Conservation (phyloP, 2,797 vertebrate genomes). For the Tympanoctomys barrerae region DNA sequence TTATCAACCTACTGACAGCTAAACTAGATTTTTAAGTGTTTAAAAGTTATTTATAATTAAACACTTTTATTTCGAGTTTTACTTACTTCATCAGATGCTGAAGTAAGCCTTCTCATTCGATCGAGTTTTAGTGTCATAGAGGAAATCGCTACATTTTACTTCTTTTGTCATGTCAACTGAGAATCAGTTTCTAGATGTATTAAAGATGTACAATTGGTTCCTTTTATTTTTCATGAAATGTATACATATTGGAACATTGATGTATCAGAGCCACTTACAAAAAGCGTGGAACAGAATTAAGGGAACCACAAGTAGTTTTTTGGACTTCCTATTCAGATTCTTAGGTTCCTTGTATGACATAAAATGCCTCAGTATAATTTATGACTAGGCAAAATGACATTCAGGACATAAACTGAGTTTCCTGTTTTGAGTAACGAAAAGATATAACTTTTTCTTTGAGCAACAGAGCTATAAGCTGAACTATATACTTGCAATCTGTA, state of each 20-base stretch:
- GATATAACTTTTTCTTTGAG: background rate
- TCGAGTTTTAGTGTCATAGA: constrained; percentile 42
- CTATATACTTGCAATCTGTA: background rate
- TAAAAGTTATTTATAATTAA: constrained; percentile 49
- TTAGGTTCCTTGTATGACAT: background rate
- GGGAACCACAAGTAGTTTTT: background rate
- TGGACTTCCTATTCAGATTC: background rate
- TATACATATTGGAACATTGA: constrained; percentile 11
- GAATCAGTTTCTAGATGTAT: constrained; percentile 12
- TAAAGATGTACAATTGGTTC: constrained; percentile 7
- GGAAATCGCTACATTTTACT: constrained; percentile 53
- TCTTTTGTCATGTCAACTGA: constrained; percentile 49
- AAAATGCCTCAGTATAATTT: background rate
- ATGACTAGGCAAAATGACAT: background rate
- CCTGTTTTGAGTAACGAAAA: background rate
- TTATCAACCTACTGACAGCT: background rate
- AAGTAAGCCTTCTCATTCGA: constrained; percentile 33
- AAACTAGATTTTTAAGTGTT: background rate
- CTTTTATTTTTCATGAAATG: background rate
- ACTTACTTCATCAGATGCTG: constrained; percentile 68
- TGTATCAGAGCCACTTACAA: constrained; percentile 8
- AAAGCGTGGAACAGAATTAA: constrained; percentile 43
- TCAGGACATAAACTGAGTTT: constrained; percentile 10
- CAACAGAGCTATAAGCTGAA: background rate
- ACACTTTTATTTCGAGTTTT: constrained; percentile 33